Evolutionary conservation across 2,888 invertebrate species (phyloP).

Genomic region (Meandrusa payeni): DNA sequence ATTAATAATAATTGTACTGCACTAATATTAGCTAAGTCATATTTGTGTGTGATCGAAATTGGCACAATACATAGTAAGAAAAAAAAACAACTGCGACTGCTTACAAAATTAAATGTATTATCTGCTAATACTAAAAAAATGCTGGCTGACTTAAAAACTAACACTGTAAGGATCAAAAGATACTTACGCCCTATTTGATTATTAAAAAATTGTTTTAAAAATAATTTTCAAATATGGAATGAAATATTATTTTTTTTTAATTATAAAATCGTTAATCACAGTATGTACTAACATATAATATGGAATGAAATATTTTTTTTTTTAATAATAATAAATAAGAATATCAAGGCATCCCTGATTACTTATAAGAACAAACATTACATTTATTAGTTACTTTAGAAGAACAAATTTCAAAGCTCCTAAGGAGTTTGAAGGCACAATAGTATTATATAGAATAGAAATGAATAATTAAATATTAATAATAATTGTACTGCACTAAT

Average conservation of each 20-base stretch:
- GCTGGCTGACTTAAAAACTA: constrained; percentile 27
- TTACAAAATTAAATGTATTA: constrained; percentile 11
- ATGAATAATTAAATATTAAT: constrained; percentile 44
- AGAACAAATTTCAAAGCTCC: constrained; percentile 41
- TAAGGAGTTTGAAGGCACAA: constrained; percentile 55
- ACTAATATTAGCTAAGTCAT: constrained; percentile 28
- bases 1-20: constrained; percentile 52
- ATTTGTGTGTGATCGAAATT: constrained; percentile 37
- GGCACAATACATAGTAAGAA: constrained; percentile 40
- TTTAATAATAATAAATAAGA: constrained; percentile 45
- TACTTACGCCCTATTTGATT: constrained; percentile 29
- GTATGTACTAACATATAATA: constrained; percentile 56
- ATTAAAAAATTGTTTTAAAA: constrained; percentile 34
- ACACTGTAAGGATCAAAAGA: constrained; percentile 30
- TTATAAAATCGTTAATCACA: constrained; percentile 67
- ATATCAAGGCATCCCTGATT: constrained; percentile 41
- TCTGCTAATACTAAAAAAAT: constrained; percentile 25
- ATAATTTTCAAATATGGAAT: constrained; percentile 49
- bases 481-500: constrained; percentile 48
- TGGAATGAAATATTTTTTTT: constrained; percentile 61
- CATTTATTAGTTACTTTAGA: constrained; percentile 42
- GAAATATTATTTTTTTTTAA: constrained; percentile 46
- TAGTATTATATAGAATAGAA: constrained; percentile 32
- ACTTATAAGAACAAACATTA: constrained; percentile 32
- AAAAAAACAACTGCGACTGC: constrained; percentile 14